phyloP scores from a whole-genome alignment of 2,888 invertebrate species.

The Plusia festucae region DNA sequence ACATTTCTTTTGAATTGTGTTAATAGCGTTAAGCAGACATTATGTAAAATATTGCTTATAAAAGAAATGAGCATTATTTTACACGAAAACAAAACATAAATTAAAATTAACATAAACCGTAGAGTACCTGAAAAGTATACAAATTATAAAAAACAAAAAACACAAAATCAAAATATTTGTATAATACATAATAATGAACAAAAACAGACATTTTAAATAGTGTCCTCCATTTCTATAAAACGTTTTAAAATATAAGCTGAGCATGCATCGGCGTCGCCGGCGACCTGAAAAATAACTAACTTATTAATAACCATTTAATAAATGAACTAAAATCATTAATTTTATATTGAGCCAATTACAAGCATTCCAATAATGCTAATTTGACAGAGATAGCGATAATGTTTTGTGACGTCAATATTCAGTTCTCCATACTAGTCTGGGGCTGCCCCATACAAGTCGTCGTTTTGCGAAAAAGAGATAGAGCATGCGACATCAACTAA shows the following conservation, averaged over 20 bases:
- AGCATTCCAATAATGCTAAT: too few relatives aligned
- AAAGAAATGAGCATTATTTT: constrained; percentile 41
- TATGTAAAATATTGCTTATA: constrained; percentile 55
- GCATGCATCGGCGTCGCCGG: constrained; percentile 65
- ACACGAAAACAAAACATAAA: constrained; percentile 64
- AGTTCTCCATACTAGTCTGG: too few relatives aligned
- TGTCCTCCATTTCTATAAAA: constrained; percentile 86
- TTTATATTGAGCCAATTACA: too few relatives aligned
- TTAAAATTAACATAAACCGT: constrained; percentile 38
- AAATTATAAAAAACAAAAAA: constrained; percentile 51
- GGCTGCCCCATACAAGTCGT: too few relatives aligned
- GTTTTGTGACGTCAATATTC: too few relatives aligned
- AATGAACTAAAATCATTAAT: too few relatives aligned
- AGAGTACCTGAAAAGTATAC: constrained; percentile 44
- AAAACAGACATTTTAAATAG: constrained; percentile 83
- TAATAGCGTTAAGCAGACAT: constrained; percentile 73
- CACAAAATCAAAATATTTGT: constrained; percentile 49
- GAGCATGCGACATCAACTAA: too few relatives aligned
- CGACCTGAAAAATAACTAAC: constrained; percentile 64
- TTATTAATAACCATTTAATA: constrained; percentile 16
- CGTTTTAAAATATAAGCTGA: constrained; percentile 29
- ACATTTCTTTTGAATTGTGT: constrained; percentile 68
- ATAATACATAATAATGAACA: constrained; percentile 57
- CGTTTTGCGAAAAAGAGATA: too few relatives aligned
- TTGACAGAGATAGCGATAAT: too few relatives aligned